These are phyloP conservation scores for Stichodactyla mertensii DNA, from an alignment of 64 coral and sea anemone genomes.

Conservation along the genomic window DNA sequence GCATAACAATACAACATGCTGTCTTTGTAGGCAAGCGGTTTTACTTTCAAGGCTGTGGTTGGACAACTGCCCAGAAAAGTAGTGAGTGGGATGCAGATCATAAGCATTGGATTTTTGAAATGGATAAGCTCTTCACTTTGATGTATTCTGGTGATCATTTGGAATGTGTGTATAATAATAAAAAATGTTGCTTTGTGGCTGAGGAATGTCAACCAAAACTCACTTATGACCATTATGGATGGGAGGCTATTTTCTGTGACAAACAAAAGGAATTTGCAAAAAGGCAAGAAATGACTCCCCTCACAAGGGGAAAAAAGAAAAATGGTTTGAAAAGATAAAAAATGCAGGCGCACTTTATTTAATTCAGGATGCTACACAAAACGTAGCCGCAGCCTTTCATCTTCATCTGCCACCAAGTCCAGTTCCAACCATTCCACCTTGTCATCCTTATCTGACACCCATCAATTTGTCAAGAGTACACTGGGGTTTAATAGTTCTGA, in stretches of 20 bases:
- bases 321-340: no score
- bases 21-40: neutral
- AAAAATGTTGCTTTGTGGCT: neutral
- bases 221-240: neutral
- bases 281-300: no score
- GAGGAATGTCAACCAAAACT: neutral
- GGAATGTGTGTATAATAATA: neutral
- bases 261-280: no score
- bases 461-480: no score
- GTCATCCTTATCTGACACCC: no score
- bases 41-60: slow-evolving; percentile 6
- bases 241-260: slow-evolving; percentile 11
- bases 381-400: no score
- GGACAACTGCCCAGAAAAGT: neutral
- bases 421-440: no score
- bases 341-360: no score
- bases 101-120: neutral
- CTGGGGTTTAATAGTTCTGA: no score
- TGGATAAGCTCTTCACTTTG: neutral
- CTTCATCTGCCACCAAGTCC: no score
- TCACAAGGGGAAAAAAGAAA: no score
- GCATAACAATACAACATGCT: neutral
- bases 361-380: no score
- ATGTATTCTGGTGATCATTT: neutral
- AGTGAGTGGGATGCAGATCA: neutral